Percentiles rank a stretch among this genome's conserved stretches.
Conservation (phyloP, 2,113 vertebrate genomes). For the Engraulis encrasicolus region DNA sequence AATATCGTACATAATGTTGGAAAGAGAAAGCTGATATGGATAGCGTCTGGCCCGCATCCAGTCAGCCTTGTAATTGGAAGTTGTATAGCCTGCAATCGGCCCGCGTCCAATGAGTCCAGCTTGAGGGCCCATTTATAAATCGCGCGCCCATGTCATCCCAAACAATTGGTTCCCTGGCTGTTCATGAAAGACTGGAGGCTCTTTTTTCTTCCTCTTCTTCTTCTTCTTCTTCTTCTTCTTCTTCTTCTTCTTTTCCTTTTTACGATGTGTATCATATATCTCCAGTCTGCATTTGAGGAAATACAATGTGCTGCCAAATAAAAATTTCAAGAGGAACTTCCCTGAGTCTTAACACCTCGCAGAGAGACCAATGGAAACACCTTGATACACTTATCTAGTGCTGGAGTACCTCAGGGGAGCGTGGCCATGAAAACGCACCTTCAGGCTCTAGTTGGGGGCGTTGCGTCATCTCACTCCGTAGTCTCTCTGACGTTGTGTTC, state of each 20-base stretch:
- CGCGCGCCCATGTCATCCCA: conserved; percentile 37
- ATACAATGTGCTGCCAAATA: conserved; percentile 17
- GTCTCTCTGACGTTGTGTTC: not conserved
- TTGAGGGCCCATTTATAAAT: conserved; percentile 33
- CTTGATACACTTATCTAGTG: not conserved
- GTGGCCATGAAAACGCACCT: not conserved
- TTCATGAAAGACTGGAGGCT: conserved; percentile 5
- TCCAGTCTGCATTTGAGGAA: not conserved
- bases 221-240: too few species aligned
- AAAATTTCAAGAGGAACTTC: conserved; percentile 13
- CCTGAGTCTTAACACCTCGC: not conserved
- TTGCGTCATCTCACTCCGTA: not conserved
- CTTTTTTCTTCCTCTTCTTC: too few species aligned
- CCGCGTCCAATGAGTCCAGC: conserved; percentile 30
- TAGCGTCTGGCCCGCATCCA: conserved; percentile 45
- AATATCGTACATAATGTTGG: conserved; percentile 45
- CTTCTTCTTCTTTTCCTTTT: too few species aligned
- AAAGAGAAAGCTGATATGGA: conserved; percentile 43
- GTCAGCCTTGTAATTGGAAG: conserved; percentile 42
- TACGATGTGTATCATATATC: not conserved
- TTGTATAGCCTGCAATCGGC: conserved; percentile 29
- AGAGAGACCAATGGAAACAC: not conserved
- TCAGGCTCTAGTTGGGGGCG: not conserved
- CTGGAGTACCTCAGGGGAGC: not conserved
- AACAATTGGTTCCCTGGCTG: conserved; percentile 1